Evolutionary conservation across 1,140 invertebrate genomes (phyloP).

Genomic region (Danaus melanippus): DNA sequence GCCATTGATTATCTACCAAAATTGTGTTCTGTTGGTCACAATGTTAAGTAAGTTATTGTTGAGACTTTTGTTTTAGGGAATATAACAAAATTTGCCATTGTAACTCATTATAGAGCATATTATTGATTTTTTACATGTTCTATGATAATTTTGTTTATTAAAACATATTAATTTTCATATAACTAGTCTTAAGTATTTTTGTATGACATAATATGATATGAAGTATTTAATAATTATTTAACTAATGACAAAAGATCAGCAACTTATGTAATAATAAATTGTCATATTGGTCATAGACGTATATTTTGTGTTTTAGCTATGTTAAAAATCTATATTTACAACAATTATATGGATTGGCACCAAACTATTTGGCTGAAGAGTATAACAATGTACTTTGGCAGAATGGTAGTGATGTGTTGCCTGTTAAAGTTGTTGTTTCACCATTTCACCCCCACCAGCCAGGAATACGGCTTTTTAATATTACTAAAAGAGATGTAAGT

Average conservation of each 20-base stretch:
- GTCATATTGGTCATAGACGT: conserved; percentile 8
- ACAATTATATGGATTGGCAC: conserved; percentile 82
- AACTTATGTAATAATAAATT: background rate
- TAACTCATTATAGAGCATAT: too few species aligned
- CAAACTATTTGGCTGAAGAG: conserved; percentile 85
- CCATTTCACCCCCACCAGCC: conserved; percentile 79
- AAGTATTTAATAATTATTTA: too few species aligned
- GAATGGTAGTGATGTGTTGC: conserved; percentile 73
- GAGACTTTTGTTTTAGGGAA: conserved; percentile 2
- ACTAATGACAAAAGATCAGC: too few species aligned
- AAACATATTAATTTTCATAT: too few species aligned
- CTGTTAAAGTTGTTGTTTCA: conserved; percentile 77
- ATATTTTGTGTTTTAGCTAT: conserved; percentile 62
- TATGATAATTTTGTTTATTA: too few species aligned
- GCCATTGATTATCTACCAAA: conserved; percentile 79
- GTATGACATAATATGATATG: too few species aligned
- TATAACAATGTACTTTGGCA: conserved; percentile 77
- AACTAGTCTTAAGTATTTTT: too few species aligned
- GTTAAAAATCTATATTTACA: conserved; percentile 85
- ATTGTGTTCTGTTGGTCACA: conserved; percentile 74
- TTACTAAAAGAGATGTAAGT: conserved; percentile 74
- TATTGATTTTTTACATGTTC: too few species aligned
- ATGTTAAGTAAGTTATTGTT: conserved; percentile 70
- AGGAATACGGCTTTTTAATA: conserved; percentile 76
- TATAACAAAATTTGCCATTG: too few species aligned